phyloP scores from a whole-genome alignment of 2,888 invertebrate species.

The Biston stratarius region DNA sequence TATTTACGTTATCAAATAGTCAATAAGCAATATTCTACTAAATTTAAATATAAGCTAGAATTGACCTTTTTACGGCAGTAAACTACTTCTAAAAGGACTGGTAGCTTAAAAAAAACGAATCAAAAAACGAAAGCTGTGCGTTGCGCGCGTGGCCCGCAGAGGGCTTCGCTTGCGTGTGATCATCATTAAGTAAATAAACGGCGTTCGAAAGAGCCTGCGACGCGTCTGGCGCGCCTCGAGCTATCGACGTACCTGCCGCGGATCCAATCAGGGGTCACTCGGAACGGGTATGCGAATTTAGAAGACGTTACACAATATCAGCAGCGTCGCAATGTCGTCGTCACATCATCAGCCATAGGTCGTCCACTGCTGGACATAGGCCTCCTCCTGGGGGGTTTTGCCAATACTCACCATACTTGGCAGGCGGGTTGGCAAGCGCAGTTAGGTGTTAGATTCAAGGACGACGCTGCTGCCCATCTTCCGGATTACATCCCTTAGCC shows the following conservation, averaged over 20 bases:
- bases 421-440: no score
- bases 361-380: no score
- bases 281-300: background rate
- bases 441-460: no score
- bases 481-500: no score
- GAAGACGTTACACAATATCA: background rate
- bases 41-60: background rate
- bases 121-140: conserved; percentile 3
- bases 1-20: no score
- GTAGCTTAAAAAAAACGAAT: background rate
- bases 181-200: conserved; percentile 34
- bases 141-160: conserved; percentile 25
- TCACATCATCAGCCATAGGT: background rate
- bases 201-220: conserved; percentile 20
- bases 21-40: no score
- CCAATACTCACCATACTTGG: no score
- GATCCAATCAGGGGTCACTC: background rate
- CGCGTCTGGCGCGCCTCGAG: conserved; percentile 27
- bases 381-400: no score
- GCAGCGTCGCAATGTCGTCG: background rate
- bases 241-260: background rate
- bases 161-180: conserved; percentile 16
- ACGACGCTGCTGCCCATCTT: no score
- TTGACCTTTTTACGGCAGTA: background rate
- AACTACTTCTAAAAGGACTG: background rate